A percentile compares a stretch with the other conserved stretches of the same genome.
Conservation (phyloP, 1,140 invertebrate species). For the Hyposmocoma kahamanoa region DNA sequence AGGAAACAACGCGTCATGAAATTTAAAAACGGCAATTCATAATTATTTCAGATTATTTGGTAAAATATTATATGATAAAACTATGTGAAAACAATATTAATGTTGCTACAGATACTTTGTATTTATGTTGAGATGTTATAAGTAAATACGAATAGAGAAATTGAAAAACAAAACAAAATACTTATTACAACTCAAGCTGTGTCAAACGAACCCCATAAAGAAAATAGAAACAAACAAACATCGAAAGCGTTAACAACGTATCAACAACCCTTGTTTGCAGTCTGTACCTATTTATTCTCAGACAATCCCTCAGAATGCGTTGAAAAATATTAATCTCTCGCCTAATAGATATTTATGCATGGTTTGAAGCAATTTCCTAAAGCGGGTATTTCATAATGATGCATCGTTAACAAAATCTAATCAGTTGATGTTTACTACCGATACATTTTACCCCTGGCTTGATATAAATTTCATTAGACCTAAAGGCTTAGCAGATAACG, state of each 20-base stretch:
- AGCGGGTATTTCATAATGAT: slow-evolving; percentile 34
- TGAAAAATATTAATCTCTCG: slow-evolving; percentile 67
- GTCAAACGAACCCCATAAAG: slow-evolving; percentile 7
- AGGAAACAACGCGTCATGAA: slow-evolving; percentile 41
- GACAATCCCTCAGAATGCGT: slow-evolving; percentile 50
- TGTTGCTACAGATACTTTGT: no score
- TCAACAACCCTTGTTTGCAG: slow-evolving; percentile 48
- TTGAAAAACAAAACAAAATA: slow-evolving; percentile 7
- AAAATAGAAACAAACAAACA: slow-evolving; percentile 27
- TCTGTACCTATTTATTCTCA: slow-evolving; percentile 37
- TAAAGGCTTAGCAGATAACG: no score
- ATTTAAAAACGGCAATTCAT: slow-evolving; percentile 30
- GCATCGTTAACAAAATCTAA: slow-evolving; percentile 48
- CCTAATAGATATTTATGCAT: slow-evolving; percentile 70
- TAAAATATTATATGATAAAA: no score
- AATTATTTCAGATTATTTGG: no score
- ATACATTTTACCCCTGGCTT: slow-evolving; percentile 21
- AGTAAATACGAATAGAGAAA: no score
- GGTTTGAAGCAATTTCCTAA: slow-evolving; percentile 55
- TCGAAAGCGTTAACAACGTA: slow-evolving; percentile 38
- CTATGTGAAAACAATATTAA: no score
- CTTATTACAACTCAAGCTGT: neutral
- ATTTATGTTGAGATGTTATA: no score
- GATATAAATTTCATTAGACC: slow-evolving; percentile 7
- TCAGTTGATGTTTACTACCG: slow-evolving; percentile 49